Evolutionary conservation across 2,888 invertebrate genomes (phyloP), one percentile per base, ranked within the genome.

Genomic region (Drosophila mulleri): DNA sequence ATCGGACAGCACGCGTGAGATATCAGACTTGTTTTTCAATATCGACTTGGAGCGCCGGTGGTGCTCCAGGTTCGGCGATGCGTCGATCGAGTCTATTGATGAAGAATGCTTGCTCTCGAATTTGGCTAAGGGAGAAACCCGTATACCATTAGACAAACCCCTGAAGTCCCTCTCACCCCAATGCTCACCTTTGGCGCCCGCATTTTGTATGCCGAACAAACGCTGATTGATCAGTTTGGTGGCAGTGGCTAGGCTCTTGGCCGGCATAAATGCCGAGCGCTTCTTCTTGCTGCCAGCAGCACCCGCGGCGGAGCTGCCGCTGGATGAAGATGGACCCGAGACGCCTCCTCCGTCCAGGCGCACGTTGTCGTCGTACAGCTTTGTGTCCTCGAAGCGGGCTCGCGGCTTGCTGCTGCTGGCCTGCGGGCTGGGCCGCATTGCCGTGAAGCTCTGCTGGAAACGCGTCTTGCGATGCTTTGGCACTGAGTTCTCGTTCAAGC

Each of bases 391-490:
- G 76, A 91, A 91, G 18, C 91, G 89, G 0, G 91, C 90, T 7
- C 90, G 85, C 0, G 91, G 91, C 56, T 82, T 91, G 18, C 72
- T 80, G 81, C 94, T 37, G 54, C 37, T 39, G 14, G 90, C 94
- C 94, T 50, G 50, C 76, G 94, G 94, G 79, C 94, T 94, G 37
- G 94, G 95, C 42, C 94, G 93, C 67, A 91, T 92, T 65, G 91
- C 85, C 47, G 94, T 94, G 69, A 94, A 94, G 90, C 93, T 91
- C 95, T 97, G 96, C 93, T 96, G 97, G 93, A 97, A 96, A 86
- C 97, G 95, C 81, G 97, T 96, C 94, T 97, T 97, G 90, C 97
- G 95, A 93, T 97, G 97, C 93, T 96, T 97, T 91, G 97, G 96
- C 93, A 95, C 92, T 75, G 95, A 94, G 58, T 95, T 94, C 89